Evolutionary conservation across 2,113 vertebrate genomes (phyloP), one percentile per base, ranked within the genome.

Genomic region (Lophochroa leadbeateri): DNA sequence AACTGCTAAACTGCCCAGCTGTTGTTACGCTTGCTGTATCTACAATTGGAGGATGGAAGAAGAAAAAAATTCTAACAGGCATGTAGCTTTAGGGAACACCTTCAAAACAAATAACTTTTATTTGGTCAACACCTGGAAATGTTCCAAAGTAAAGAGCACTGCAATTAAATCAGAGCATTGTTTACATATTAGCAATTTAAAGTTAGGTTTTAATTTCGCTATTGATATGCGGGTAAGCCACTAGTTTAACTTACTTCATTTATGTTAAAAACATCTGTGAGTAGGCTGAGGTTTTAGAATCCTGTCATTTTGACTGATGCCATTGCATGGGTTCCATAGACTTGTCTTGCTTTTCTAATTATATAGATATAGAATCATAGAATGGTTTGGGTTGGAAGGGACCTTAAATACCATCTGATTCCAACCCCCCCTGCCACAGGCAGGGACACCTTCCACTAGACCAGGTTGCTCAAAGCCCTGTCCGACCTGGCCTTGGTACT

Each of bases 21-120:
- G 95, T 93, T 95, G 63, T 72, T 89, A 61, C 90, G 89, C 81
- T 95, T 96, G 94, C 44, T 91, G 47, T 79, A 61, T 81, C 55
- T 75, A 21, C 60, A 53, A 28, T 3, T 68, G 53, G 50, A 74
- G 37, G 52, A n/a, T 72, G 39, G 76, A 80, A 88, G 39, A 87
- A 89, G 41, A 52, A 68, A 88, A 81, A 64, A 71, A 25, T 20
- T 47, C 46, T 49, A 86, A 37, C 33, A 67, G 88, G 58, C n/a
- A 7, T 9, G 1, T 70, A 83, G 79, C 44, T 90, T 88, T 86
- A 94, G 88, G 80, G 46, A 86, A 94, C 60, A 78, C 60, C 15
- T 83, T 86, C 79, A 74, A 86, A 95, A 60, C 43, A 83, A 78
- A 1, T 12, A 86, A 71, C 18, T 67, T 71, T 84, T 90, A 78